Evolutionary conservation across 1,140 invertebrate species (phyloP).

Genomic region (Magallana ariakensis): DNA sequence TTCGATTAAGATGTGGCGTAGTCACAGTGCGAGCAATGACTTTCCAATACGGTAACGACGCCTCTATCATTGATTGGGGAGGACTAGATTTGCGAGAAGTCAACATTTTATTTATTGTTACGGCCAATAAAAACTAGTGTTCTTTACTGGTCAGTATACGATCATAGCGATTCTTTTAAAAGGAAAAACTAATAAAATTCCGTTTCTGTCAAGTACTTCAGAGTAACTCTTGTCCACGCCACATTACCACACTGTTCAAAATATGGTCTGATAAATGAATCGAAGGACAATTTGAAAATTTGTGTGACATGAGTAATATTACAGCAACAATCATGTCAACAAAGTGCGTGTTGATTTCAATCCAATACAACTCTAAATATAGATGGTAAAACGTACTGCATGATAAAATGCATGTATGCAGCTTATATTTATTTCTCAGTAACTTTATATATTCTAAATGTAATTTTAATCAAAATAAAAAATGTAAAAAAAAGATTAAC

Average conservation of each 20-base stretch:
- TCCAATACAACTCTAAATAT: too few species aligned
- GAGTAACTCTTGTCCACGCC: background rate
- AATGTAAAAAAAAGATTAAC: too few species aligned
- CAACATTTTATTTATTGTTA: constrained; percentile 29
- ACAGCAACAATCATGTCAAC: constrained; percentile 2
- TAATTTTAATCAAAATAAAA: too few species aligned
- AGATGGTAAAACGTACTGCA: too few species aligned
- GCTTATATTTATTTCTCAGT: too few species aligned
- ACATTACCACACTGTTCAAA: too few species aligned
- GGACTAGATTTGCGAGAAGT: constrained; percentile 34
- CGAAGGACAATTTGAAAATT: background rate
- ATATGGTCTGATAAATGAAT: too few species aligned
- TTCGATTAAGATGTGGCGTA: too few species aligned
- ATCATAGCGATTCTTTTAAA: background rate
- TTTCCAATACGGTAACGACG: constrained; percentile 25
- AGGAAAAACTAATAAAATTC: background rate
- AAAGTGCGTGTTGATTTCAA: background rate
- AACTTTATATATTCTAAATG: too few species aligned
- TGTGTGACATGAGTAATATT: background rate
- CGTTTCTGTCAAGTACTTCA: background rate
- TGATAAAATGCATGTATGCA: too few species aligned
- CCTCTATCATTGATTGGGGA: constrained; percentile 22
- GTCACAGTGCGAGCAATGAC: background rate
- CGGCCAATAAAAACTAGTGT: background rate
- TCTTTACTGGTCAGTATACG: background rate